These are phyloP conservation scores for Sminthurides bifidus DNA, from an alignment of 1,140 invertebrate genomes.

Conservation along the genomic window DNA sequence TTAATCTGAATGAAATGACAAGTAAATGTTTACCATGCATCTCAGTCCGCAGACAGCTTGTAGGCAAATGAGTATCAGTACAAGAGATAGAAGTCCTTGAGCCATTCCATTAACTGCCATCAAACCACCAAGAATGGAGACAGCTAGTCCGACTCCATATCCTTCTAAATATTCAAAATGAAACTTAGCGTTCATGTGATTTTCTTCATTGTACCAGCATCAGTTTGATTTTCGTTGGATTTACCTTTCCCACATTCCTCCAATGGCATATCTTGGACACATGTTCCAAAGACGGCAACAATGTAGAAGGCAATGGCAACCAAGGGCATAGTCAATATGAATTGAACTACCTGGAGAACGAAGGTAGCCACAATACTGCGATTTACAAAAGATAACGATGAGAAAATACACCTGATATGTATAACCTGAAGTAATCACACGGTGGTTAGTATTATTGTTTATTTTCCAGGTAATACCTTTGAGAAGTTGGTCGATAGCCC, in stretches of 20 bases:
- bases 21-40: slow-evolving; percentile 28
- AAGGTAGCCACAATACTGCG: slow-evolving; percentile 26
- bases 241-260: slow-evolving; percentile 15
- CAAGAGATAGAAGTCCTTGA: slow-evolving; percentile 26
- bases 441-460: slow-evolving; percentile 1
- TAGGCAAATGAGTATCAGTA: slow-evolving; percentile 25
- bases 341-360: slow-evolving; percentile 26
- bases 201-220: background rate
- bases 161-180: background rate
- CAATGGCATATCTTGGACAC: slow-evolving; percentile 17
- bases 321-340: slow-evolving; percentile 26
- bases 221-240: background rate
- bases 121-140: slow-evolving; percentile 21
- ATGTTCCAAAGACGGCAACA: slow-evolving; percentile 30
- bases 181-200: background rate
- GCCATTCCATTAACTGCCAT: slow-evolving; percentile 28
- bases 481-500: slow-evolving; percentile 20
- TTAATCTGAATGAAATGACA: too few relatives aligned
- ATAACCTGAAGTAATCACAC: background rate
- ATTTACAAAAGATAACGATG: background rate
- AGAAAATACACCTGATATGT: background rate
- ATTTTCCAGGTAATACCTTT: slow-evolving; percentile 20
- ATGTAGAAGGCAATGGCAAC: slow-evolving; percentile 27
- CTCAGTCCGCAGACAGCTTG: slow-evolving; percentile 28
- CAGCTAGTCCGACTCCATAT: slow-evolving; percentile 6